Evolutionary conservation across 2,888 invertebrate genomes (phyloP).

Genomic region (Hedya salicella): DNA sequence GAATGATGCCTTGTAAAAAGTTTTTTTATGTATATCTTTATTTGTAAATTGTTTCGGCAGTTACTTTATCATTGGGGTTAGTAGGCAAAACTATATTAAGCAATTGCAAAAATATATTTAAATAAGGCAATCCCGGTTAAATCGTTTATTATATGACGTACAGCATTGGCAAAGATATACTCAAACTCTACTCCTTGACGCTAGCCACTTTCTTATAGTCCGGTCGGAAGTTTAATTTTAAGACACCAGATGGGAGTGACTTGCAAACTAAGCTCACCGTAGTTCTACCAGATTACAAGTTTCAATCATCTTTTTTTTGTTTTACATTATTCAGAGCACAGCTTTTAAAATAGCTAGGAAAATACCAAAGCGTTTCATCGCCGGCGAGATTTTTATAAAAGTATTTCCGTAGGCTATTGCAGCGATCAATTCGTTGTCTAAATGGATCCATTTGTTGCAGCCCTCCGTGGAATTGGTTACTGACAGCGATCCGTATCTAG

Average conservation of each 20-base stretch:
- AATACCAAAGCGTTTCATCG: background rate
- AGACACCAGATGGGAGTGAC: slow-evolving; percentile 37
- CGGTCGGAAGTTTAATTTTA: slow-evolving; percentile 42
- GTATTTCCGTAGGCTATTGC: slow-evolving; percentile 25
- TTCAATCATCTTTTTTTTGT: background rate
- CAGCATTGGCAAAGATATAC: no score
- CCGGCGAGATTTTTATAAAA: slow-evolving; percentile 8
- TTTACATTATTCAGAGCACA: background rate
- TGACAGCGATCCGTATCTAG: slow-evolving; percentile 22
- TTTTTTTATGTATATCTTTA: no score
- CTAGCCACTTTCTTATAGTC: no score
- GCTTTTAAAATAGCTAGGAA: background rate
- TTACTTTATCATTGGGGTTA: no score
- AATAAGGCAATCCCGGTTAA: no score
- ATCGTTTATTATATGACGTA: no score
- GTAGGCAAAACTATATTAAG: no score
- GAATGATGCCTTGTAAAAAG: no score
- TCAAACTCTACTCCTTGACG: slow-evolving; percentile 10
- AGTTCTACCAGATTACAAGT: slow-evolving; percentile 12
- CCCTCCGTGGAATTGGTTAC: slow-evolving; percentile 31
- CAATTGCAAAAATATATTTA: no score
- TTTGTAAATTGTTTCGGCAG: no score
- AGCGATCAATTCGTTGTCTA: slow-evolving; percentile 34
- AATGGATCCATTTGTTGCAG: slow-evolving; percentile 40
- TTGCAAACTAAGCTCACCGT: slow-evolving; percentile 34